phyloP scores from a whole-genome alignment of 2,113 vertebrate species.

The Sardina pilchardus region DNA sequence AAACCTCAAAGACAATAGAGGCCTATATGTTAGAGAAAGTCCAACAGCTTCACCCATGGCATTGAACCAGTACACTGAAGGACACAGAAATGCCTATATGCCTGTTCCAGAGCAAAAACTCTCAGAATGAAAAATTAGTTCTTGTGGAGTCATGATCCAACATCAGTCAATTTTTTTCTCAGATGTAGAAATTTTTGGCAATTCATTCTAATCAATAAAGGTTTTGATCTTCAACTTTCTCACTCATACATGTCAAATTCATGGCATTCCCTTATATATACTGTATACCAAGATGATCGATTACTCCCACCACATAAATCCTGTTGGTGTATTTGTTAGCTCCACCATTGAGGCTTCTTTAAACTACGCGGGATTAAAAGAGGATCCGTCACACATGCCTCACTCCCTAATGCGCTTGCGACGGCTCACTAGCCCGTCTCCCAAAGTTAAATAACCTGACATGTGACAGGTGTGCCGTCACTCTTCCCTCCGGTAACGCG shows the following conservation, averaged over 20 bases:
- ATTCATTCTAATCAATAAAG: neutral
- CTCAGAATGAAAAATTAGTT: neutral
- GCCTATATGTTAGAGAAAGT: neutral
- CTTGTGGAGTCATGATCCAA: neutral
- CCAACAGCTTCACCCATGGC: neutral
- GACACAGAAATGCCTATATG: neutral
- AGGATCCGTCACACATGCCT: neutral
- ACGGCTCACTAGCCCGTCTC: neutral
- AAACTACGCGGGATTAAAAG: neutral
- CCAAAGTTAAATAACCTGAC: slow-evolving; percentile 17
- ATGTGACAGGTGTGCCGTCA: slow-evolving; percentile 23
- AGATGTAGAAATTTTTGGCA: neutral
- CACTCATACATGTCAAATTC: neutral
- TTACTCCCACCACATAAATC: neutral
- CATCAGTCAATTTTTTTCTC: neutral
- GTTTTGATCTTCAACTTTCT: neutral
- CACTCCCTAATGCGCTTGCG: neutral
- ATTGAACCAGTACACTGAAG: neutral
- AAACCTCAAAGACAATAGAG: neutral
- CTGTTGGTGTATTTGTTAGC: neutral
- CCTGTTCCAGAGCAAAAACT: neutral
- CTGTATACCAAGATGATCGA: neutral
- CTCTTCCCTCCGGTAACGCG: slow-evolving; percentile 11
- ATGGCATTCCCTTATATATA: neutral
- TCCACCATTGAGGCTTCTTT: neutral